These are phyloP conservation scores for Bradysia coprophila DNA, from an alignment of 1,140 invertebrate genomes.

Conservation along the genomic window DNA sequence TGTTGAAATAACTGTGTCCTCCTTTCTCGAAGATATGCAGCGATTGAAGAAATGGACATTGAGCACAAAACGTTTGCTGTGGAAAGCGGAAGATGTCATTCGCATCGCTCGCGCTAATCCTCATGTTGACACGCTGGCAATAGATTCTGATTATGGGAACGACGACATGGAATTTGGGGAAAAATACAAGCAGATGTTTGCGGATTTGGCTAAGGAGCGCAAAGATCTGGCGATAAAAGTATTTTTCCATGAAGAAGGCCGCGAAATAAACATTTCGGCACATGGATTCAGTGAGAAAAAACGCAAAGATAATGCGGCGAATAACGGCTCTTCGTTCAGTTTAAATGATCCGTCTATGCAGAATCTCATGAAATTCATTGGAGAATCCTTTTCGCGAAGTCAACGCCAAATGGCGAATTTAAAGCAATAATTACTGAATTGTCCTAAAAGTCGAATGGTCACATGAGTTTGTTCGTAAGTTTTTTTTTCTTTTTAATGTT, in stretches of 20 bases:
- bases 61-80: background rate
- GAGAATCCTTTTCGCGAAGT: background rate
- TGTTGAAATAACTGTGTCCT: background rate
- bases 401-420: background rate
- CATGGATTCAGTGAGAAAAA: background rate
- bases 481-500: too few relatives aligned
- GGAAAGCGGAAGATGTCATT: background rate
- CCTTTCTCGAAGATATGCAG: background rate
- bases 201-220: background rate
- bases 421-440: background rate
- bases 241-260: background rate
- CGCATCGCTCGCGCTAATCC: background rate
- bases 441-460: background rate
- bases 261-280: background rate
- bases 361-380: background rate
- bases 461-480: too few relatives aligned
- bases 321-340: background rate
- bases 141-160: background rate
- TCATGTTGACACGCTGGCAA: background rate
- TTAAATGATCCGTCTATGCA: too few relatives aligned
- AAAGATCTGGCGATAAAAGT: background rate
- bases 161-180: background rate
- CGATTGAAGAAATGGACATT: background rate
- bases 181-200: background rate
- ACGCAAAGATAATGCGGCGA: background rate